A percentile compares a stretch with the other conserved stretches of the same genome.
These are phyloP conservation scores for Drosophila gaucha DNA, from an alignment of 2,888 invertebrate genomes.

Conservation along the genomic window DNA sequence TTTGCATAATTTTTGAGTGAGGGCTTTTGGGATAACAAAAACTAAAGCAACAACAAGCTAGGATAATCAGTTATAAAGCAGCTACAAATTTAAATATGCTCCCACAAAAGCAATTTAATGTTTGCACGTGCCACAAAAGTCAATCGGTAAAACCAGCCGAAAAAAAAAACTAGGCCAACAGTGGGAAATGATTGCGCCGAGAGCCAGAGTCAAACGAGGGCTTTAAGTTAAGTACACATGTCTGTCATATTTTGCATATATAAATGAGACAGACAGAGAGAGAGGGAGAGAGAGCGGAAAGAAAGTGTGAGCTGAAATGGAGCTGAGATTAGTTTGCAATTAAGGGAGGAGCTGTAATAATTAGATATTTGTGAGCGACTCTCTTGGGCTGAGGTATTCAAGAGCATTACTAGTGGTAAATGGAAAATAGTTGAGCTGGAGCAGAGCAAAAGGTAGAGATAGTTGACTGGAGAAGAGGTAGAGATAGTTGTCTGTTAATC, in stretches of 20 bases:
- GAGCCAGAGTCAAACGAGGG: conserved; percentile 9
- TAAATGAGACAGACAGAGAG: background rate
- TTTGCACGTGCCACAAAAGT: conserved; percentile 39
- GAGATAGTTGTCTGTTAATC: background rate
- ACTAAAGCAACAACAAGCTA: conserved; percentile 24
- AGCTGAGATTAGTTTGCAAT: conserved; percentile 6
- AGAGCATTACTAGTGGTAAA: no score
- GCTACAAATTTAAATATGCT: conserved; percentile 38
- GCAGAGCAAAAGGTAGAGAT: background rate
- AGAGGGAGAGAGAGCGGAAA: background rate
- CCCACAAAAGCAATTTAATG: conserved; percentile 29
- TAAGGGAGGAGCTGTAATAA: background rate
- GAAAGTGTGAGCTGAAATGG: conserved; percentile 1
- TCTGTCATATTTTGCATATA: background rate
- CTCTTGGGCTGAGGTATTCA: background rate
- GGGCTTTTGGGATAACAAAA: conserved; percentile 21
- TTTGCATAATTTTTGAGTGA: conserved; percentile 46
- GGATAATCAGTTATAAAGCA: conserved; percentile 54
- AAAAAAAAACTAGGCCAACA: conserved; percentile 1
- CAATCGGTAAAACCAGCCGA: conserved; percentile 23
- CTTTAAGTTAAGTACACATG: conserved; percentile 9
- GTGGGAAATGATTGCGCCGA: background rate
- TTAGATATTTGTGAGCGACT: background rate
- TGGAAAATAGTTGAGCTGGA: no score
- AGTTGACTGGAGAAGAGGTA: background rate